Percentiles rank a stretch among this genome's conserved stretches.
Evolutionary conservation across 2,797 vertebrate genomes (phyloP).

Genomic region (Acrossocheilus wenchowensis): DNA sequence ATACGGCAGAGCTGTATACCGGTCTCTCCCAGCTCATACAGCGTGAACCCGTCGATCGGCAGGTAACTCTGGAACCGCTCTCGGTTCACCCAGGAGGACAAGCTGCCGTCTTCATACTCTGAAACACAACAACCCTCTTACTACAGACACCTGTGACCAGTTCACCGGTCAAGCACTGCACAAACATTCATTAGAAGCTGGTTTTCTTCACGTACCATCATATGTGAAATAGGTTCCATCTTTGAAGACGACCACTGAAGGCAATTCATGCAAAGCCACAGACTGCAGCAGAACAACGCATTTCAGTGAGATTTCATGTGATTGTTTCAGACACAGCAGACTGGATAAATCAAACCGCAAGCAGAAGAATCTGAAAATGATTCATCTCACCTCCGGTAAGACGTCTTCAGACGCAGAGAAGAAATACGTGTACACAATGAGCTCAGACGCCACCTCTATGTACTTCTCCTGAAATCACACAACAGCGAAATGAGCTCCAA

Average conservation of each 20-base stretch:
- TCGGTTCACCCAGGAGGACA: constrained; percentile 93
- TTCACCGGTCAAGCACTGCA: background rate
- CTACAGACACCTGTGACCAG: too few relatives aligned
- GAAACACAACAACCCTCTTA: constrained; percentile 50
- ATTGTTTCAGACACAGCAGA: background rate
- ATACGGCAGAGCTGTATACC: constrained; percentile 64
- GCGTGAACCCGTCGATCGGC: constrained; percentile 90
- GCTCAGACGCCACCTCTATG: constrained; percentile 92
- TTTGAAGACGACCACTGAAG: constrained; percentile 94
- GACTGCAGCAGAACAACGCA: constrained; percentile 73
- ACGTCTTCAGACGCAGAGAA: constrained; percentile 94
- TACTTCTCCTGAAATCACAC: constrained; percentile 89
- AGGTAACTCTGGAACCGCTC: constrained; percentile 96
- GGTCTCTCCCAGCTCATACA: constrained; percentile 97
- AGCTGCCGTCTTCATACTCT: constrained; percentile 94
- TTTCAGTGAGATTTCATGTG: background rate
- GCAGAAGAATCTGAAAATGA: background rate
- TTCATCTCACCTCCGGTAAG: constrained; percentile 86
- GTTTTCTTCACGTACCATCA: constrained; percentile 85
- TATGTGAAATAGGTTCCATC: constrained; percentile 92
- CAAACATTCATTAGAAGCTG: background rate
- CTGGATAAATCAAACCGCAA: too few relatives aligned
- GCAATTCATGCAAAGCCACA: constrained; percentile 88
- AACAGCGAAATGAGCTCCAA: background rate
- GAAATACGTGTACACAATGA: constrained; percentile 97